Conservation (phyloP, 2,888 invertebrate genomes). For the Listrodromus nycthemerus region DNA sequence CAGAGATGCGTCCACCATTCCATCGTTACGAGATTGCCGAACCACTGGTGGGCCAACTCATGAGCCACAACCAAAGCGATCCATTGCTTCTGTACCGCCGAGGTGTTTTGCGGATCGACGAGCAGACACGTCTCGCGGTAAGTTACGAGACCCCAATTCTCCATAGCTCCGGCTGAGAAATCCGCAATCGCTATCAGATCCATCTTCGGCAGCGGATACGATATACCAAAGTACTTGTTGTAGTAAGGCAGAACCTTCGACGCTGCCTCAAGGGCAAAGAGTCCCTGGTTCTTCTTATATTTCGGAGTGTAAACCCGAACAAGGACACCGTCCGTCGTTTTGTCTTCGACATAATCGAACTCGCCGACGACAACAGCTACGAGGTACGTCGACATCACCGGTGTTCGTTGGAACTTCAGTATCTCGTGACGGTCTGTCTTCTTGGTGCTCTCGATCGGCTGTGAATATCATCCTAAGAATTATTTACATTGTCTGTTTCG, state of each 20-base stretch:
- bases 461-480: constrained; percentile 2
- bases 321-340: constrained; percentile 92
- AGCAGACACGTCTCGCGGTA: constrained; percentile 94
- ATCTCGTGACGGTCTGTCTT: constrained; percentile 84
- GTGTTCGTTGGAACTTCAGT: constrained; percentile 93
- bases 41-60: constrained; percentile 99
- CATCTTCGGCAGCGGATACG: constrained; percentile 98
- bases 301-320: constrained; percentile 95
- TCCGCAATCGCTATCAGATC: constrained; percentile 98
- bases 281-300: constrained; percentile 96
- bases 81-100: constrained; percentile 92
- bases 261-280: constrained; percentile 97
- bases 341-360: constrained; percentile 96
- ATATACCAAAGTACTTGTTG: constrained; percentile 97
- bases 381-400: constrained; percentile 97
- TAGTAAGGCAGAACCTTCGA: constrained; percentile 96
- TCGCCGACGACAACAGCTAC: constrained; percentile 98
- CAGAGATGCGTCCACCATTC: constrained; percentile 99
- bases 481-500: background rate
- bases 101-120: constrained; percentile 96
- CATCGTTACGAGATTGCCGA: constrained; percentile 99
- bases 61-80: constrained; percentile 96
- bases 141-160: constrained; percentile 95
- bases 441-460: constrained; percentile 86
- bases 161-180: constrained; percentile 98